phyloP scores from a whole-genome alignment of 2,888 invertebrate genomes.

The Lasioglossum morio region DNA sequence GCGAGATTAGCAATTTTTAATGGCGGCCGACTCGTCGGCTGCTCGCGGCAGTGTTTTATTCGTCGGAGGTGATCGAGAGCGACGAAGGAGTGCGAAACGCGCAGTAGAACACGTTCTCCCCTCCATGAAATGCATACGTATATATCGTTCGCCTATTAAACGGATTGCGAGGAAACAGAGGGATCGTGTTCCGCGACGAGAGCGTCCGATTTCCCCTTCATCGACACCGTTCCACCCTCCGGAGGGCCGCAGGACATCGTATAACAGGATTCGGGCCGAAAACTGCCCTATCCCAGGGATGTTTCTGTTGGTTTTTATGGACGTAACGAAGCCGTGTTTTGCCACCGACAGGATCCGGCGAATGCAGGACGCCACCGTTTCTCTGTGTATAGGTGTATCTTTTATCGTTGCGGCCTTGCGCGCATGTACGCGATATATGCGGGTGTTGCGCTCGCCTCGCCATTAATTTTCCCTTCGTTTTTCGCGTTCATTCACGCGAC shows the following conservation, averaged over 20 bases:
- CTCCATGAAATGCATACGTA: not conserved
- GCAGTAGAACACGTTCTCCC: not conserved
- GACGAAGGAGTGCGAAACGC: not conserved
- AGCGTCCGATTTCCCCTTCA: not conserved
- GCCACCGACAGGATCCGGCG: conserved; percentile 26
- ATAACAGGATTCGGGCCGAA: conserved; percentile 24
- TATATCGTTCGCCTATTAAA: not conserved
- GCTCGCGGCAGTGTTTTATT: not conserved
- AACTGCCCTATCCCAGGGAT: conserved; percentile 52
- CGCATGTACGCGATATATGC: conserved; percentile 64
- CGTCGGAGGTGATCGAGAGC: not conserved
- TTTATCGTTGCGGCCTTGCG: conserved; percentile 69
- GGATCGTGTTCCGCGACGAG: conserved; percentile 10
- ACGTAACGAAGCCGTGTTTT: conserved; percentile 24
- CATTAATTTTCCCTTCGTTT: conserved; percentile 58
- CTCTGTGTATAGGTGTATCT: conserved; percentile 28
- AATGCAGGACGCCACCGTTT: conserved; percentile 39
- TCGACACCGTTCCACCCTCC: not conserved
- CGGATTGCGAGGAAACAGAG: not conserved
- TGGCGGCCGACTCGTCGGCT: not conserved
- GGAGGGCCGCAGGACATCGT: not conserved
- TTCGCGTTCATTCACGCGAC: conserved; percentile 62
- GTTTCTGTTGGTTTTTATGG: conserved; percentile 36
- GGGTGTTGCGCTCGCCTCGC: conserved; percentile 61
- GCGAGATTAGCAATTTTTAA: not conserved